Evolutionary conservation across 2,797 vertebrate species (phyloP), one percentile per base, ranked within the genome.

Genomic region (Lateolabrax maculatus): DNA sequence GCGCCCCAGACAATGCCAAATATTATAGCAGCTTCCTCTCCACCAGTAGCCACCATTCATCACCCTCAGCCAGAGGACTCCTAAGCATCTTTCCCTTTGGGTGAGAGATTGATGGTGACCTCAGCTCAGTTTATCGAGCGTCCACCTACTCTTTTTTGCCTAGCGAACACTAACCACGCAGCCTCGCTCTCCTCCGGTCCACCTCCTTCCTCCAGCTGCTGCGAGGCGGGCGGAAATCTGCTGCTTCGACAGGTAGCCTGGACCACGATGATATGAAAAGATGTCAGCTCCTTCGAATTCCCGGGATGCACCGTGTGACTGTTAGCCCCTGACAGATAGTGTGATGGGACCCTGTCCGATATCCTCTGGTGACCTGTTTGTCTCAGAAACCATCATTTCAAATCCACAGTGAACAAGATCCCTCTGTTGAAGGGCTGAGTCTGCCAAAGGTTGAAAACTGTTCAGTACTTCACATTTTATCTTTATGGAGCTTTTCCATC

Each of bases 101-200:
- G 49, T 80, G 81, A 81, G 80, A 90, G 91, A 93, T 90, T 92
- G 89, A 94, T 93, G 87, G 88, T 81, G 87, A 90, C 89, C 90
- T 90, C 73, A 88, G 72, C 79, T 77, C 58, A 81, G 77, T 86
- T 91, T 92, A 91, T 87, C 16, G 78, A 89, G 81, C 66, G n/a
- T 83, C 88, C 80, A 82, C 80, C 74, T 76, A 66, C 81, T 88
- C 83, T 62, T 81, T n/a, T 76, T 79, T 86, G 73, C 78, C 75
- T 48, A 46, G 71, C 2, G 29, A 85, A 77, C 84, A 82, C 77
- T 41, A 77, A 85, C 77, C 63, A 75, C 23, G 34, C 77, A 52
- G 49, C 64, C 71, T 65, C 44, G 0, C 68, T 75, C 77, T 68
- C 77, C 60, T 72, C 62, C 23, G 53, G 57, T 84, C 64, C 52